Conservation (phyloP, 2,113 vertebrate species). For the Erythrolamprus reginae region DNA sequence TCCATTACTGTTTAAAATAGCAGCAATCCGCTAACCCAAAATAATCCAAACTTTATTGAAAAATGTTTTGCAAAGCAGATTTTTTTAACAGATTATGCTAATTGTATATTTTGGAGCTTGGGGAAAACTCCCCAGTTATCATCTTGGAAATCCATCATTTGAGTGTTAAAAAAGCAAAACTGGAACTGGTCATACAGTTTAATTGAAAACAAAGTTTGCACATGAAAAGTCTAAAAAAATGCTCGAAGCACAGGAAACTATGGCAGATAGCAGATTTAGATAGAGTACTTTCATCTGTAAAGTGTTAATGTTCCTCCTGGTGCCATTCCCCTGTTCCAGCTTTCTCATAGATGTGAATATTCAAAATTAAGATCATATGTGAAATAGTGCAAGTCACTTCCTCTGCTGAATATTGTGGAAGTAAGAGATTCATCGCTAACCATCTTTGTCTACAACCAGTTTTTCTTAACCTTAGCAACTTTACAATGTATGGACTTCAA, state of each 20-base stretch:
- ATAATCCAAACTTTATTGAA: slow-evolving; percentile 36
- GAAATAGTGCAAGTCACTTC: slow-evolving; percentile 16
- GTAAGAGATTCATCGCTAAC: background rate
- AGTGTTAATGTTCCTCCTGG: background rate
- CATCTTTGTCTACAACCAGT: background rate
- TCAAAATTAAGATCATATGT: slow-evolving; percentile 16
- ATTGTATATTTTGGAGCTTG: slow-evolving; percentile 37
- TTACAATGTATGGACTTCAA: too few species aligned
- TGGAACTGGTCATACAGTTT: fast-evolving
- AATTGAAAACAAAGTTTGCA: background rate
- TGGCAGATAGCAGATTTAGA: slow-evolving; percentile 20
- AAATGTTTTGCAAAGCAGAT: slow-evolving; percentile 47
- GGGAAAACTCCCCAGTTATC: background rate
- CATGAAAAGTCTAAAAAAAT: background rate
- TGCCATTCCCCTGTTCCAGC: background rate
- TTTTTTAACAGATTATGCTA: slow-evolving; percentile 43
- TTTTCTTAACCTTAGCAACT: background rate
- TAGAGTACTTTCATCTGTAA: slow-evolving; percentile 21
- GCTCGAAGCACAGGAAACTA: slow-evolving; percentile 18
- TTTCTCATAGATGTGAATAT: slow-evolving; percentile 16
- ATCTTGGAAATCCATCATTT: slow-evolving; percentile 25
- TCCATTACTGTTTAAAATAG: slow-evolving; percentile 15
- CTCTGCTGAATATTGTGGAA: slow-evolving; percentile 1
- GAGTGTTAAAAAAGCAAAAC: background rate
- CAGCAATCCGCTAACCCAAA: slow-evolving; percentile 7